phyloP scores from a whole-genome alignment of 2,888 invertebrate species.

The Hirtodrosophila trivittata region DNA sequence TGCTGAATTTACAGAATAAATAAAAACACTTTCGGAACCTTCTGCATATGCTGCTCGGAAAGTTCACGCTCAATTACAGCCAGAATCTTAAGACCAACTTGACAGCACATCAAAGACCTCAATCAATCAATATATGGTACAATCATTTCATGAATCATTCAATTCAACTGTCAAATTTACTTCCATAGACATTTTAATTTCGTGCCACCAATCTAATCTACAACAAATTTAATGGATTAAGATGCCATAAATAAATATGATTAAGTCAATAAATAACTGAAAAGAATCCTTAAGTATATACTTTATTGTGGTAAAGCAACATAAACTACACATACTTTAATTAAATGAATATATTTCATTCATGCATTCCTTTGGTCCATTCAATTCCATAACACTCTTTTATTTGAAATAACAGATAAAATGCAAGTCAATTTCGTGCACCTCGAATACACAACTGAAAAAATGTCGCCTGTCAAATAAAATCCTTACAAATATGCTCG shows the following conservation, averaged over 20 bases:
- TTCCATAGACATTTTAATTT: conserved; percentile 13
- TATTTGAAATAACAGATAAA: too few species aligned
- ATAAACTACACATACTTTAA: too few species aligned
- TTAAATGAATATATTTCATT: too few species aligned
- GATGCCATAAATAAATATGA: conserved; percentile 5
- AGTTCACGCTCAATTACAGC: conserved; percentile 56
- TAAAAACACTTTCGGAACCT: conserved; percentile 15
- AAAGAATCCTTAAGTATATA: too few species aligned
- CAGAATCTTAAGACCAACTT: conserved; percentile 13
- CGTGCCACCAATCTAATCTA: conserved; percentile 1
- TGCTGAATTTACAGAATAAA: conserved; percentile 6
- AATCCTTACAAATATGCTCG: conserved; percentile 11
- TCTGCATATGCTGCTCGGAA: conserved; percentile 1
- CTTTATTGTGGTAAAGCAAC: too few species aligned
- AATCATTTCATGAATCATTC: conserved; percentile 38
- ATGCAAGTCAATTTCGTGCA: too few species aligned
- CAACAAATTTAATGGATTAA: too few species aligned
- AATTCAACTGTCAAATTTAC: background rate
- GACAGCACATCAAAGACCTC: conserved; percentile 45
- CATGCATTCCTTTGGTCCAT: too few species aligned
- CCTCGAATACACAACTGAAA: background rate
- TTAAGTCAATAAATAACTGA: too few species aligned
- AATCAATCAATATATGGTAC: conserved; percentile 38
- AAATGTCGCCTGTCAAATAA: conserved; percentile 6
- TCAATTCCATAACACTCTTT: too few species aligned